A percentile compares a stretch with the other conserved stretches of the same genome.
Evolutionary conservation across 1,140 invertebrate genomes (phyloP).

Genomic region (Eubasilissa regina): DNA sequence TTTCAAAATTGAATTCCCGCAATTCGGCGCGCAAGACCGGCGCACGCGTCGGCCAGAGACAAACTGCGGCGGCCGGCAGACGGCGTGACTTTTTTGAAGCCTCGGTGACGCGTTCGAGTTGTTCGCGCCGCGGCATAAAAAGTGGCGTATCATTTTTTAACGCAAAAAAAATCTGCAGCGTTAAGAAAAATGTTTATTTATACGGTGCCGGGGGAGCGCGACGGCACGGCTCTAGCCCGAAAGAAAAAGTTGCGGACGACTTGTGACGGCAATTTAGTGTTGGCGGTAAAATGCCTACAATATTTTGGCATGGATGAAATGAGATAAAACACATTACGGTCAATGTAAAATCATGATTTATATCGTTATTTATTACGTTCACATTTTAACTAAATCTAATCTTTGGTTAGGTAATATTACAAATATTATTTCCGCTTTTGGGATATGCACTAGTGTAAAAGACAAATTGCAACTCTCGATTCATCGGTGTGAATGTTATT

Average conservation of each 20-base stretch:
- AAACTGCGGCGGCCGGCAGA: slow-evolving; percentile 43
- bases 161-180: background rate
- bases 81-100: slow-evolving; percentile 48
- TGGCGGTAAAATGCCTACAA: background rate
- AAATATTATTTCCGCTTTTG: no score
- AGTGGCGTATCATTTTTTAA: background rate
- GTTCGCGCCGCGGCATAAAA: background rate
- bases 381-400: no score
- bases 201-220: background rate
- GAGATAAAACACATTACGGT: no score
- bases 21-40: slow-evolving; percentile 29
- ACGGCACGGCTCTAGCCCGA: background rate
- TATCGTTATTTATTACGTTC: no score
- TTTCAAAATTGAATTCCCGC: slow-evolving; percentile 15
- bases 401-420: no score
- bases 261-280: background rate
- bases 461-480: no score
- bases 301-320: background rate
- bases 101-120: slow-evolving; percentile 14
- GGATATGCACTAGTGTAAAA: no score
- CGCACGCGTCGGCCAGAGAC: slow-evolving; percentile 36
- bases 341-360: no score
- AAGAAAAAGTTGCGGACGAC: background rate
- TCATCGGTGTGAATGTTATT: no score
- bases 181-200: background rate